These are phyloP conservation scores for Calidris pugnax DNA, from an alignment of 2,113 vertebrate genomes.

Conservation along the genomic window DNA sequence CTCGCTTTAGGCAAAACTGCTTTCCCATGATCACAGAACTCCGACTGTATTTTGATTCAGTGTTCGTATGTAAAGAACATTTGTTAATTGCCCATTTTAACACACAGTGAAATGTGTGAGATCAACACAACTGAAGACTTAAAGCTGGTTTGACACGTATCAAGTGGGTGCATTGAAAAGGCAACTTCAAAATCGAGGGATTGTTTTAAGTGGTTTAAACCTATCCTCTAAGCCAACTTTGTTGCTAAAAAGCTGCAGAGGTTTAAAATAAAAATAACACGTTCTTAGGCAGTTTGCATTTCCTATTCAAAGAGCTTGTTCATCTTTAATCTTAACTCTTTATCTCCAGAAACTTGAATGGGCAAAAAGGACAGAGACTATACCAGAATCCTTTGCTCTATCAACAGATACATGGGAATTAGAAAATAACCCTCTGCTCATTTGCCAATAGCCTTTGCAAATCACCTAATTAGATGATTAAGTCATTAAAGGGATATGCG, in stretches of 20 bases:
- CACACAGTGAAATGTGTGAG: neutral
- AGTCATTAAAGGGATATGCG: constrained; percentile 86
- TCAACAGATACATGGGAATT: constrained; percentile 75
- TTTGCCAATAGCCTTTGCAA: constrained; percentile 82
- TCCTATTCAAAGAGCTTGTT: constrained; percentile 65
- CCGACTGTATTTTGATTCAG: neutral
- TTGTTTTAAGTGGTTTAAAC: constrained; percentile 66
- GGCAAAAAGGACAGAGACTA: constrained; percentile 34
- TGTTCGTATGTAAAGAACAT: neutral
- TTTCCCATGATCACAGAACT: neutral
- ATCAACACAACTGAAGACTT: neutral
- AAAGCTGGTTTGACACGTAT: neutral
- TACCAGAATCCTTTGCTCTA: constrained; percentile 69
- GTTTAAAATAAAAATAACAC: constrained; percentile 60
- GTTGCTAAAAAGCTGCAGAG: constrained; percentile 50
- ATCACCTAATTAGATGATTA: constrained; percentile 94
- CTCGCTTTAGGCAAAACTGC: neutral
- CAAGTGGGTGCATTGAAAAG: constrained; percentile 20
- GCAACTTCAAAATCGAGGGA: constrained; percentile 34
- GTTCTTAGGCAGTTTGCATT: constrained; percentile 50
- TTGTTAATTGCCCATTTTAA: constrained; percentile 17
- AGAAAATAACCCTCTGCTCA: constrained; percentile 82
- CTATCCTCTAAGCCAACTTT: constrained; percentile 28
- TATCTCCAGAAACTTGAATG: constrained; percentile 64
- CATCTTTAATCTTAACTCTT: constrained; percentile 70